Percentiles rank a stretch among this genome's conserved stretches.
These are phyloP conservation scores for Ciconia nigra DNA, from an alignment of 2,797 vertebrate species.

Conservation along the genomic window DNA sequence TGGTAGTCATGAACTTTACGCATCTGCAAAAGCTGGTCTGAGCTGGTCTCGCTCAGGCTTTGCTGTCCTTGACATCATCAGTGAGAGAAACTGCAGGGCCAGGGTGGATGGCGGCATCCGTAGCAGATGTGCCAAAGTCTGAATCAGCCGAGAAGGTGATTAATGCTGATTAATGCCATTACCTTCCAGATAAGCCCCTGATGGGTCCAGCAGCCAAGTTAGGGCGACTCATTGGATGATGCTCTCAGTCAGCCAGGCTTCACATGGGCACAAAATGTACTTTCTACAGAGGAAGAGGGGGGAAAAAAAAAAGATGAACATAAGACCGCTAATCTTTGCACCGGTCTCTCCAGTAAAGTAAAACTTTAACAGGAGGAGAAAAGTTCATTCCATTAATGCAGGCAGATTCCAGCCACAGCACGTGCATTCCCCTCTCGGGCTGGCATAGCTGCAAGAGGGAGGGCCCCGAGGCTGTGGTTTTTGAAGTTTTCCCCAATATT, in stretches of 20 bases:
- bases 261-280: not conserved
- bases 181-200: not conserved
- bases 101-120: not conserved
- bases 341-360: conserved; percentile 7
- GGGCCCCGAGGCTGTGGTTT: not conserved
- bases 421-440: not conserved
- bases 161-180: not conserved
- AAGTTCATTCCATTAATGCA: not conserved
- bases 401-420: not conserved
- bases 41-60: not conserved
- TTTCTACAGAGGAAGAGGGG: not conserved
- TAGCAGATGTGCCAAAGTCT: not conserved
- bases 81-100: not conserved
- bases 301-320: not conserved
- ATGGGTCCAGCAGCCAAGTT: not conserved
- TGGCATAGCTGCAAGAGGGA: not conserved
- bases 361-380: conserved; percentile 61
- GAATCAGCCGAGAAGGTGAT: not conserved
- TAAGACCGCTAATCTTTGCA: conserved; percentile 49
- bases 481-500: conserved; percentile 11
- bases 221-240: not conserved
- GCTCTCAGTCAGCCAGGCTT: not conserved
- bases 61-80: not conserved
- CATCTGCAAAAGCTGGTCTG: not conserved
- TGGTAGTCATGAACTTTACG: not conserved